Evolutionary conservation across 2,797 vertebrate genomes (phyloP), one percentile per base, ranked within the genome.

Genomic region (Sarcophilus harrisii): DNA sequence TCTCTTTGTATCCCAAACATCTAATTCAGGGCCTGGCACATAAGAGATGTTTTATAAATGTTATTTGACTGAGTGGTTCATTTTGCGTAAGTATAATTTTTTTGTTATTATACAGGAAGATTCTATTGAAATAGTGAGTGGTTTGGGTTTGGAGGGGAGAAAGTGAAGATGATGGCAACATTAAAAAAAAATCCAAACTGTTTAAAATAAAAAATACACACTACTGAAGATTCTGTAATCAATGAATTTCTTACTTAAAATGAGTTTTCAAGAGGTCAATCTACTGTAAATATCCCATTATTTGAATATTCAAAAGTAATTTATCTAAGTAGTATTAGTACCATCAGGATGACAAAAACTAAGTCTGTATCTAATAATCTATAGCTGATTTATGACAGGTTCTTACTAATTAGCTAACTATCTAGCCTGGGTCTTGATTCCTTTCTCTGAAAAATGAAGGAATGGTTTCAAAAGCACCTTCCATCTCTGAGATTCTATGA

Each of bases 401-500:
- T 38, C n/a, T 52, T 52, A 52, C 52, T 52, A 52, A 52, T 8
- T 52, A 52, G 52, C 52, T 52, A 52, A 52, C 52, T 49, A 49
- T 49, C 49, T 52, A 52, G 52, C 52, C 52, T 0, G 14, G 18
- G 32, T 49, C n/a, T 95, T 57, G 21, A 0, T 58, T 92, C 66
- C 16, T 90, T 55, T 16, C 90, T 57, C 8, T n/a, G 8, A 29
- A 1, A 0, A 2, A 38, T 13, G 59, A 91, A 90, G 54, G 21
- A 3, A 4, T 12, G 60, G 91, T 9, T 58, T 38, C 24, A 28
- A 49, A 57, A 57, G 45, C 58, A 90, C 30, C 93, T 62, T 94
- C 91, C n/a, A 59, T 32, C 73, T 92, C n/a, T 4, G 45, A 96
- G 93, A n/a, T 92, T 66, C 92, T 95, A 3, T 18, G n/a, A 30